Conservation (phyloP, 1,140 invertebrate species). For the Trinorchestia longiramus region DNA sequence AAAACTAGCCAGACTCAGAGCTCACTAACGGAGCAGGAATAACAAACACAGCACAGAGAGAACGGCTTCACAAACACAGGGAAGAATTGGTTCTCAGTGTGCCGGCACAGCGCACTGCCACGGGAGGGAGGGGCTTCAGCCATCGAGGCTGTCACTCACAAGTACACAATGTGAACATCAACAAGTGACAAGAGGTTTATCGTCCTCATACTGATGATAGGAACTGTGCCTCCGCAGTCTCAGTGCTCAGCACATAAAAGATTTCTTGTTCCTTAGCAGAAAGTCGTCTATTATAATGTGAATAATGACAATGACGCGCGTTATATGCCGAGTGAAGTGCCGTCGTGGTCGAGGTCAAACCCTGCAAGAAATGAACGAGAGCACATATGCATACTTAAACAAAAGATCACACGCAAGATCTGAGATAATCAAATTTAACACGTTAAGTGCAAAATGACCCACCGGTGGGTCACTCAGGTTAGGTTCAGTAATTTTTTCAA, state of each 20-base stretch:
- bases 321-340: not conserved
- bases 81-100: constrained; percentile 7
- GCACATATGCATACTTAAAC: not conserved
- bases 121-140: not conserved
- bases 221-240: not conserved
- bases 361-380: not conserved
- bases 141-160: not conserved
- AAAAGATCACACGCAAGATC: not conserved
- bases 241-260: not conserved
- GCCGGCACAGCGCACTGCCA: not conserved
- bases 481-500: too few species aligned
- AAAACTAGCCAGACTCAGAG: not conserved
- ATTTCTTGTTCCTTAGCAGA: not conserved
- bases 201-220: not conserved
- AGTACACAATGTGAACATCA: not conserved
- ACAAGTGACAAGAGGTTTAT: not conserved
- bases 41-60: not conserved
- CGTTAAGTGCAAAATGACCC: too few species aligned
- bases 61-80: not conserved
- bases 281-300: not conserved
- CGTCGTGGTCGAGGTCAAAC: not conserved
- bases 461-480: too few species aligned
- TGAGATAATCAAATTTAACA: too few species aligned
- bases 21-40: not conserved
- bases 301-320: not conserved